Percentiles rank a stretch among this genome's conserved stretches.
Conservation (phyloP, 2,797 vertebrate genomes). For the Myripristis murdjan region DNA sequence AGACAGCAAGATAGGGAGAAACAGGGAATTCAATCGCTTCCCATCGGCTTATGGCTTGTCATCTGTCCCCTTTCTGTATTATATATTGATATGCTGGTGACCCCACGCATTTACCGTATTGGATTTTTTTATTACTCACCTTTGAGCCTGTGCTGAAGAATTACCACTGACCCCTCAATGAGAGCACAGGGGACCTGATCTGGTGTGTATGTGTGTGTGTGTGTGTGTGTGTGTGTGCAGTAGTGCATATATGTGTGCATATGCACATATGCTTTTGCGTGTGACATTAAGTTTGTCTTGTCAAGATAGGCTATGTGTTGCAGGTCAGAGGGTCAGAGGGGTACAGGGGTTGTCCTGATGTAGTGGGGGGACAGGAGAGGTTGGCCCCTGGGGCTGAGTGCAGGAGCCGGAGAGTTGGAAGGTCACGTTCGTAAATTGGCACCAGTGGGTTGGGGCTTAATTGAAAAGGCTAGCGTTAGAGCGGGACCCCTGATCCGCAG, state of each 20-base stretch:
- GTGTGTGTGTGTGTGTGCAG: conserved; percentile 15
- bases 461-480: conserved; percentile 83
- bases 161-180: conserved; percentile 89
- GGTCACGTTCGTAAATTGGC: conserved; percentile 87
- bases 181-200: conserved; percentile 77
- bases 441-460: conserved; percentile 77
- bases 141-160: conserved; percentile 90
- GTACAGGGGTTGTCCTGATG: conserved; percentile 76
- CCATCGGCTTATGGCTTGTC: conserved; percentile 91
- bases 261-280: conserved; percentile 60
- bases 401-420: conserved; percentile 80
- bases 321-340: conserved; percentile 77
- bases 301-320: conserved; percentile 58
- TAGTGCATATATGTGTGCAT: conserved; percentile 45
- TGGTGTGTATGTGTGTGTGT: conserved; percentile 8
- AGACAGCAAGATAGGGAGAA: conserved; percentile 71
- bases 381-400: conserved; percentile 70
- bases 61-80: conserved; percentile 87
- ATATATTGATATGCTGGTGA: conserved; percentile 87
- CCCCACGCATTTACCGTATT: conserved; percentile 89
- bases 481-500: conserved; percentile 80
- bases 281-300: conserved; percentile 64
- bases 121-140: conserved; percentile 93
- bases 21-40: conserved; percentile 80
- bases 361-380: conserved; percentile 69